Evolutionary conservation across 2,797 vertebrate genomes (phyloP), one percentile per base, ranked within the genome.

Genomic region (Pyrocephalus nanus): DNA sequence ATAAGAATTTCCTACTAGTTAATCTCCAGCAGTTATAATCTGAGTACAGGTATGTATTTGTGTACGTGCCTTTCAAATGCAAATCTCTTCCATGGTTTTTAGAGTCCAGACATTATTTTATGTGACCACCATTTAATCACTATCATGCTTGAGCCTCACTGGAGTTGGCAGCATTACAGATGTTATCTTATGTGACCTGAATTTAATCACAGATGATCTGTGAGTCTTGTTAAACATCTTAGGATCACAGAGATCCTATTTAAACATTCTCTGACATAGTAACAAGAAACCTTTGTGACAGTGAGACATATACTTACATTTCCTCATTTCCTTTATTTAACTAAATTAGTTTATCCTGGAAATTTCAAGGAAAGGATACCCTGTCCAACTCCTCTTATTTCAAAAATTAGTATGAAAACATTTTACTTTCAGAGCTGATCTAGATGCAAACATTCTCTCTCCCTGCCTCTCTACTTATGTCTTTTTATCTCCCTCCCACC

Each of bases 121-220:
- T 74, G 90, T 83, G 91, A 84, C 54, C n/a, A 60, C 79, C n/a
- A 78, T 95, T 91, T 86, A 93, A 88, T 77, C 57, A 80, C 12
- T 67, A 4, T 75, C 51, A 40, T 55, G 54, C 54, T 36, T 90
- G 85, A 74, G n/a, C 36, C 51, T 80, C 57, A 32, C 32, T 72
- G 61, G 86, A 88, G 50, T 54, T 96, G 85, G 69, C 85, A 96
- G 65, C 16, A 0, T 77, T 88, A 83, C 82, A 77, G 66, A 58
- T 83, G 85, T 71, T 80, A 64, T n/a, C 92, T 91, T 87, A 81
- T 72, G 92, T 91, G 88, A 86, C 83, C 79, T 86, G 79, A 66
- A 84, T 95, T 86, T 95, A 92, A 86, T 86, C 73, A 81, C 66
- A 73, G 80, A 73, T 84, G 34, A 90, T 86, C 76, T 11, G 2